phyloP scores from a whole-genome alignment of 2,797 vertebrate genomes.

The Syngnathus acus region DNA sequence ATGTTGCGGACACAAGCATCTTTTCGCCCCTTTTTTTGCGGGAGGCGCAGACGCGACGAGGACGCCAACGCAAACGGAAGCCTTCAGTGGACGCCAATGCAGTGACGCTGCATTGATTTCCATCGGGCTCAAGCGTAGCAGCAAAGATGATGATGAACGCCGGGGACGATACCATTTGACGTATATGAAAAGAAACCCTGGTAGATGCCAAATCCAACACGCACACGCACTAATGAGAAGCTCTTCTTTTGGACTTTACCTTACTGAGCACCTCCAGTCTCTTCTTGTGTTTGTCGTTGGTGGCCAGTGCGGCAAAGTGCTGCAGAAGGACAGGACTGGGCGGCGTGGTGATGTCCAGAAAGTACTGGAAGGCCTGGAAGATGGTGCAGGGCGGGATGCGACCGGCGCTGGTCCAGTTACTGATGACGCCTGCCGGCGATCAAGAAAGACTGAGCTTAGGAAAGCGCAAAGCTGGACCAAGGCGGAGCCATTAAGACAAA shows the following conservation, averaged over 20 bases:
- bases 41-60: slow-evolving; percentile 52
- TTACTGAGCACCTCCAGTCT: slow-evolving; percentile 89
- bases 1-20: too few relatives aligned
- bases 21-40: slow-evolving; percentile 26
- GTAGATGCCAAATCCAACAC: too few relatives aligned
- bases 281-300: slow-evolving; percentile 87
- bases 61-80: slow-evolving; percentile 33
- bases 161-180: too few relatives aligned
- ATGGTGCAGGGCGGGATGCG: slow-evolving; percentile 94
- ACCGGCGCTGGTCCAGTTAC: slow-evolving; percentile 88
- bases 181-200: too few relatives aligned
- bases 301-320: slow-evolving; percentile 89
- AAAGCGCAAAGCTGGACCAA: not conserved
- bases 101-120: slow-evolving; percentile 35
- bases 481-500: too few relatives aligned
- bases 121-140: slow-evolving; percentile 26
- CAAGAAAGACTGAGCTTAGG: not conserved
- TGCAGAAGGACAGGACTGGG: slow-evolving; percentile 89
- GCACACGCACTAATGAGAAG: too few relatives aligned
- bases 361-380: slow-evolving; percentile 92
- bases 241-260: slow-evolving; percentile 59
- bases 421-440: slow-evolving; percentile 80
- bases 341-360: slow-evolving; percentile 94
- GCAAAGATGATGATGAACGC: too few relatives aligned
- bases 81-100: slow-evolving; percentile 46